Evolutionary conservation across 30 jellyfish, hydroid and myxozoan species (phyloP), one percentile per base, ranked within the genome.

Genomic region (Catostylus mosaicus): DNA sequence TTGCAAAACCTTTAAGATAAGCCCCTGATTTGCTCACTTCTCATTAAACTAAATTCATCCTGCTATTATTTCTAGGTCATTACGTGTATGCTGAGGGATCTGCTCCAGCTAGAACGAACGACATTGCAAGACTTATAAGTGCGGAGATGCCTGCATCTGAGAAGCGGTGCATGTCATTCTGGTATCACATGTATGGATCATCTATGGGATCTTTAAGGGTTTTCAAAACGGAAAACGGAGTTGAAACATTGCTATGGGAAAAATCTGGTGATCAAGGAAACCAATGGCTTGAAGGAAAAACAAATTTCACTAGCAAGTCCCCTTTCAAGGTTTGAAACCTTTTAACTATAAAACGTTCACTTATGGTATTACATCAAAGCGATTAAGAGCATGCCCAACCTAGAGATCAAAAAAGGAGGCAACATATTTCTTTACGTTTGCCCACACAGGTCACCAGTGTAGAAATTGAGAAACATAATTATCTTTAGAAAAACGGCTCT

Each of bases 161-260:
- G 31, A 71, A 71, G 16, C 31, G 86, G 40, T 94, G 99, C 81
- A 33, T 94, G 73, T 59, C 87, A 3, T 94, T 94, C 60, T 86
- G 90, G 89, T 94, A 94, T 54, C 85, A 82, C 87, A 94, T 94
- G 99, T 75, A 56, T 54, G 99, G 99, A 0, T 2, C 26, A 14
- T 72, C 77, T 1, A 80, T 91, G 91, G 98, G 98, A 35, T 31
- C 84, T 23, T 65, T 91, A 31, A 63, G 91, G 30, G 88, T 84
- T 1, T 85, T 77, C 78, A 54, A 37, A 24, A 29, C 4, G 16
- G 74, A 30, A 50, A 38, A 35, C 27, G 85, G 73, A 11, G 54
- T 33, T 1, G 71, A 60, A 33, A 33, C 78, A 0, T 33, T 65
- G 63, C 33, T 64, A 18, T 88, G 95, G 93, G 97, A 80, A 30